phyloP scores from a whole-genome alignment of 2,113 vertebrate species.

The Recurvirostra avosetta region DNA sequence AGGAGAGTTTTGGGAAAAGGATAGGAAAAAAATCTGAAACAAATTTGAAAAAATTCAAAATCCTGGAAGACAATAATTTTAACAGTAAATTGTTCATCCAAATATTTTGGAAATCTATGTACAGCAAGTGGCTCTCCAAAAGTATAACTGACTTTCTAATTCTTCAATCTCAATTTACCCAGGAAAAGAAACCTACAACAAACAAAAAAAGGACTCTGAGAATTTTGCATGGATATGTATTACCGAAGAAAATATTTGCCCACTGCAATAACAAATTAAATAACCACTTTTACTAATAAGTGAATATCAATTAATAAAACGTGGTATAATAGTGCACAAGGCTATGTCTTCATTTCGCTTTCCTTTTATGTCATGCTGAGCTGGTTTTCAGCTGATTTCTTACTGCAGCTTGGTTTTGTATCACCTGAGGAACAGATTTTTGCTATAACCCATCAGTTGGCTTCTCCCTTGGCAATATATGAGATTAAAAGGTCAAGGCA shows the following conservation, averaged over 20 bases:
- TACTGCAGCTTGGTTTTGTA: neutral
- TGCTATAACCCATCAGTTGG: neutral
- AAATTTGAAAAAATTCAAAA: neutral
- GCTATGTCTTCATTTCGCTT: neutral
- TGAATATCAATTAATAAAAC: neutral
- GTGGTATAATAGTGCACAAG: neutral
- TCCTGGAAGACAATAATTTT: fast-evolving
- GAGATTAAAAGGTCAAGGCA: neutral
- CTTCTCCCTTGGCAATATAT: neutral
- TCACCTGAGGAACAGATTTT: neutral
- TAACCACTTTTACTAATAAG: neutral
- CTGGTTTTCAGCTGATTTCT: neutral
- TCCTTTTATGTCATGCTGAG: neutral
- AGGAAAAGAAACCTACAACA: neutral
- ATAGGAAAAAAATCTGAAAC: neutral
- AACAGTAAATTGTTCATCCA: neutral
- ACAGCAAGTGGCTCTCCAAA: neutral
- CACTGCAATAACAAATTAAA: neutral
- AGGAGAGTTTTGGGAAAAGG: neutral
- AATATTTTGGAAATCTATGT: neutral
- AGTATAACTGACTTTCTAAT: neutral
- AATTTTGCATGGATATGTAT: neutral
- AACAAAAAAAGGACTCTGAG: neutral
- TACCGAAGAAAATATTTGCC: neutral
- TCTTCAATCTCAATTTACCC: neutral